Conservation (phyloP, 2,113 vertebrate genomes). For the Alethe castanea region DNA sequence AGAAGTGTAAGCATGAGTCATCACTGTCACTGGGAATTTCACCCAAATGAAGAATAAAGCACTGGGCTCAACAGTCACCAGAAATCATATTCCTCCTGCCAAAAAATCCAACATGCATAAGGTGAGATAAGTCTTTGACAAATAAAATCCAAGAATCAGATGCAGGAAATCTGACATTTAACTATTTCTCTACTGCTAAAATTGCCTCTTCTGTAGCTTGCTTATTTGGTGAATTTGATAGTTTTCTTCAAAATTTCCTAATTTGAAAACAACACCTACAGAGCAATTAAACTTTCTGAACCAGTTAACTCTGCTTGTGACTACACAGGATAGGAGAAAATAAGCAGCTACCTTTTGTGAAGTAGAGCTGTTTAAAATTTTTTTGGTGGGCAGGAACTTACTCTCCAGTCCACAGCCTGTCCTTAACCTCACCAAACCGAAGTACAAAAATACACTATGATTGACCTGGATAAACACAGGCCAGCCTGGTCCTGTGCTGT, state of each 20-base stretch:
- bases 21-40: not conserved
- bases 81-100: not conserved
- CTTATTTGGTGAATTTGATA: not conserved
- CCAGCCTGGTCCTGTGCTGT: not conserved
- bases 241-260: not conserved
- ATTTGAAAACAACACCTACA: not conserved
- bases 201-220: not conserved
- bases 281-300: not conserved
- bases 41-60: not conserved
- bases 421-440: not conserved
- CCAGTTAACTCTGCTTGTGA: not conserved
- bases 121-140: not conserved
- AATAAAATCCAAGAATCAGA: not conserved
- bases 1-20: not conserved
- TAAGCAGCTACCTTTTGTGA: not conserved
- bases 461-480: not conserved
- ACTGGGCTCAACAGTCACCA: not conserved
- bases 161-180: not conserved
- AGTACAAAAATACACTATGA: not conserved
- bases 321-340: not conserved
- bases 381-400: not conserved
- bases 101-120: not conserved
- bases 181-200: not conserved
- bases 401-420: not conserved
- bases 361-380: not conserved